Percentiles rank a stretch among this genome's conserved stretches.
Evolutionary conservation across 2,888 invertebrate species (phyloP).

Genomic region (Lathronympha strigana): DNA sequence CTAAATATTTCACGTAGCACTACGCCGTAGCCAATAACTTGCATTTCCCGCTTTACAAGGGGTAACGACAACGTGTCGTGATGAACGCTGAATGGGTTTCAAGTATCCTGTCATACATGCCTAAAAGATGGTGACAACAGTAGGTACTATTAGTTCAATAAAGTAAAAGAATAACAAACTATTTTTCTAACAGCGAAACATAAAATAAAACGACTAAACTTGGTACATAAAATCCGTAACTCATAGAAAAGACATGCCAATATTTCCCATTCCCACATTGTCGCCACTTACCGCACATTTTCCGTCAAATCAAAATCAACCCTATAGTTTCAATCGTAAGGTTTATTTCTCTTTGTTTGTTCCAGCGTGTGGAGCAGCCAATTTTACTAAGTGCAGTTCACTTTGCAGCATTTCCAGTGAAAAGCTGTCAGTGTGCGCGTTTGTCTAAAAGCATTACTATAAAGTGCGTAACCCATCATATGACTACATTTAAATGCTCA

Average conservation of each 20-base stretch:
- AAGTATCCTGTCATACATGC: too few relatives aligned
- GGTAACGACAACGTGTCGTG: too few relatives aligned
- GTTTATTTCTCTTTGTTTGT: slow-evolving; percentile 9
- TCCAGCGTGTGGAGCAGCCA: slow-evolving; percentile 26
- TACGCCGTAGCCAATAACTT: too few relatives aligned
- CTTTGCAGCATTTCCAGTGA: slow-evolving; percentile 36
- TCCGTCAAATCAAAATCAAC: neutral
- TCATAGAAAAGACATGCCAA: slow-evolving; percentile 22
- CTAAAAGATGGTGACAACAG: too few relatives aligned
- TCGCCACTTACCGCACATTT: neutral
- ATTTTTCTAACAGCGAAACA: too few relatives aligned
- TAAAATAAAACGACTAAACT: neutral
- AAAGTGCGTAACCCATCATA: slow-evolving; percentile 2
- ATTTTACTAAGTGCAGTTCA: slow-evolving; percentile 41
- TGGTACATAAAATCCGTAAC: neutral
- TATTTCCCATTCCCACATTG: slow-evolving; percentile 22
- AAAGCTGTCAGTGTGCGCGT: slow-evolving; percentile 27
- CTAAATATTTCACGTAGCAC: too few relatives aligned
- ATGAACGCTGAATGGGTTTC: too few relatives aligned
- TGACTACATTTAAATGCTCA: neutral
- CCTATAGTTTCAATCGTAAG: neutral
- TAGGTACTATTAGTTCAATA: too few relatives aligned
- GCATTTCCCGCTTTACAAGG: too few relatives aligned
- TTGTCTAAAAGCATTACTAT: slow-evolving; percentile 38
- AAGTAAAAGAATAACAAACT: neutral